Percentiles rank a stretch among this genome's conserved stretches.
Conservation (phyloP, 2,797 vertebrate species). For the Furcifer pardalis region DNA sequence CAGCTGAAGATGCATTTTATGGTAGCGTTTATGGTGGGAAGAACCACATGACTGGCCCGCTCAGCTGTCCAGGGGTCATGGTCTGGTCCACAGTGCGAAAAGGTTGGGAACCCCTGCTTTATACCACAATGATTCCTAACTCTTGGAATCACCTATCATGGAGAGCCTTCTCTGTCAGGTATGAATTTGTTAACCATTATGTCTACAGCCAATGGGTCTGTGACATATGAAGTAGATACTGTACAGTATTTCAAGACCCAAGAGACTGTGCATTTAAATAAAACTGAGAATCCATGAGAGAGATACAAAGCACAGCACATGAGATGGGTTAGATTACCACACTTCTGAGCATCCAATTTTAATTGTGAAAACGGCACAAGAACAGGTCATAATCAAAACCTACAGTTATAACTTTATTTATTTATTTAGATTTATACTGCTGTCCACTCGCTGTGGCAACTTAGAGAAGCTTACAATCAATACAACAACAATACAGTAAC, state of each 20-base stretch:
- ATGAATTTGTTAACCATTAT: neutral
- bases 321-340: neutral
- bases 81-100: too few relatives aligned
- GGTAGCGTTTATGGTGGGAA: too few relatives aligned
- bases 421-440: too few relatives aligned
- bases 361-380: neutral
- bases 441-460: too few relatives aligned
- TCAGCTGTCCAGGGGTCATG: too few relatives aligned
- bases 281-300: neutral
- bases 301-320: neutral
- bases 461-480: too few relatives aligned
- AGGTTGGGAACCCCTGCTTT: too few relatives aligned
- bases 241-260: neutral
- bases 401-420: conserved; percentile 58
- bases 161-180: neutral
- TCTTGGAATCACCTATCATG: neutral
- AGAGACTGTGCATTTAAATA: neutral
- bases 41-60: too few relatives aligned
- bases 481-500: too few relatives aligned
- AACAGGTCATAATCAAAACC: conserved; percentile 43
- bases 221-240: neutral
- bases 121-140: too few relatives aligned
- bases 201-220: neutral
- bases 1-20: too few relatives aligned
- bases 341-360: neutral